Evolutionary conservation across 2,888 invertebrate genomes (phyloP).

Genomic region (Latrodectus elegans): DNA sequence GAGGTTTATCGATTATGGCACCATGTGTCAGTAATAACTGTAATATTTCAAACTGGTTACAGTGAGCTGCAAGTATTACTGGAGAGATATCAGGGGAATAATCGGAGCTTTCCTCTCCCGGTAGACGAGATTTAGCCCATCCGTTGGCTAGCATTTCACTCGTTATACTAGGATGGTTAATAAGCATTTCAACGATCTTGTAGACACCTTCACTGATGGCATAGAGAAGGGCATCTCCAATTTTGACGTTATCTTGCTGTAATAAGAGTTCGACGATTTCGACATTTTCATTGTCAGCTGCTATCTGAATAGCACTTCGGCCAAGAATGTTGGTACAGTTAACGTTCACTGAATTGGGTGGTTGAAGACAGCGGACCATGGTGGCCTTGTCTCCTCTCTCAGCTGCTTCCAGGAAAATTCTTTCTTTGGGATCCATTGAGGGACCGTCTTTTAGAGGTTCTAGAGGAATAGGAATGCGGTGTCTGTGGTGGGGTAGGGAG

Average conservation of each 20-base stretch:
- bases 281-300: conserved; percentile 78
- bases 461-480: conserved; percentile 72
- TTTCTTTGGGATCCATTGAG: conserved; percentile 75
- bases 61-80: conserved; percentile 77
- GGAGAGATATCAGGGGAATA: conserved; percentile 78
- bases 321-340: conserved; percentile 79
- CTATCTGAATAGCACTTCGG: conserved; percentile 77
- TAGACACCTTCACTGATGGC: conserved; percentile 78
- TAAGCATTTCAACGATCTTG: conserved; percentile 78
- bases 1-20: conserved; percentile 76
- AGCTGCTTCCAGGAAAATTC: conserved; percentile 77
- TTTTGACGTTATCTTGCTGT: conserved; percentile 73
- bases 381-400: conserved; percentile 78
- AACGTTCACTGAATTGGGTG: conserved; percentile 74
- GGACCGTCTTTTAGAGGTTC: conserved; percentile 74
- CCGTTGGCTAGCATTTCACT: conserved; percentile 77
- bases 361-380: conserved; percentile 76
- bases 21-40: conserved; percentile 77
- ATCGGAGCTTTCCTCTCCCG: conserved; percentile 76
- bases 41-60: conserved; percentile 79
- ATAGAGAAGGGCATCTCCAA: conserved; percentile 77
- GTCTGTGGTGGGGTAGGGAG: conserved; percentile 38
- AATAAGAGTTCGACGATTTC: conserved; percentile 78
- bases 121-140: conserved; percentile 75
- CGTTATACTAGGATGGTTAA: conserved; percentile 77